Conservation (phyloP, 2,888 invertebrate species). For the Drosophila sordidula region DNA sequence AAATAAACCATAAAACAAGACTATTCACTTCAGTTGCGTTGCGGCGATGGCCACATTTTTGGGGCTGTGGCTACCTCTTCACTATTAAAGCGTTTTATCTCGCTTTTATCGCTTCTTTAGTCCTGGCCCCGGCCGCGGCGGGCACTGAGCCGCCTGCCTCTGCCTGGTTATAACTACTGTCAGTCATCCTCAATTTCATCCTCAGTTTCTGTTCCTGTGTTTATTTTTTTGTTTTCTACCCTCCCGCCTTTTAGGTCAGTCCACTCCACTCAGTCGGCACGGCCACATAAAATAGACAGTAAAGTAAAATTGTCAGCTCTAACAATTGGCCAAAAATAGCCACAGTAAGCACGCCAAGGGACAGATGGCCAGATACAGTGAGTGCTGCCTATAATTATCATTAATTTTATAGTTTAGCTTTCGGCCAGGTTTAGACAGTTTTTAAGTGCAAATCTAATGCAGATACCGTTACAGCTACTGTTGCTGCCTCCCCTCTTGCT, state of each 20-base stretch:
- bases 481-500: not conserved
- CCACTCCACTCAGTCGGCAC: slow-evolving; percentile 18
- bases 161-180: slow-evolving; percentile 71
- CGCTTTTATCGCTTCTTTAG: slow-evolving; percentile 76
- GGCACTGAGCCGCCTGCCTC: slow-evolving; percentile 30
- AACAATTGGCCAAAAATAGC: slow-evolving; percentile 69
- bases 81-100: slow-evolving; percentile 71
- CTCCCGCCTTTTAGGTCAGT: slow-evolving; percentile 20
- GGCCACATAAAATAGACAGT: slow-evolving; percentile 64
- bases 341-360: slow-evolving; percentile 26
- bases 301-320: slow-evolving; percentile 68
- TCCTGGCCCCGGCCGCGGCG: slow-evolving; percentile 30
- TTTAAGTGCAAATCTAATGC: slow-evolving; percentile 57
- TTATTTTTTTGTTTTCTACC: slow-evolving; percentile 14
- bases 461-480: slow-evolving; percentile 19
- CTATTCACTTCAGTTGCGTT: slow-evolving; percentile 80
- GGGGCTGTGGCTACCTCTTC: slow-evolving; percentile 27
- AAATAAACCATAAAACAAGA: slow-evolving; percentile 81
- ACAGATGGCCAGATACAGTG: slow-evolving; percentile 16
- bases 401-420: slow-evolving; percentile 69
- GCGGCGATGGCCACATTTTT: slow-evolving; percentile 66
- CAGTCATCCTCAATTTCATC: slow-evolving; percentile 77
- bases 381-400: slow-evolving; percentile 70
- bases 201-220: slow-evolving; percentile 37
- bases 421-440: slow-evolving; percentile 32